Evolutionary conservation across 1,140 invertebrate genomes (phyloP), one percentile per base, ranked within the genome.

Genomic region (Pemphigus obesinymphae): DNA sequence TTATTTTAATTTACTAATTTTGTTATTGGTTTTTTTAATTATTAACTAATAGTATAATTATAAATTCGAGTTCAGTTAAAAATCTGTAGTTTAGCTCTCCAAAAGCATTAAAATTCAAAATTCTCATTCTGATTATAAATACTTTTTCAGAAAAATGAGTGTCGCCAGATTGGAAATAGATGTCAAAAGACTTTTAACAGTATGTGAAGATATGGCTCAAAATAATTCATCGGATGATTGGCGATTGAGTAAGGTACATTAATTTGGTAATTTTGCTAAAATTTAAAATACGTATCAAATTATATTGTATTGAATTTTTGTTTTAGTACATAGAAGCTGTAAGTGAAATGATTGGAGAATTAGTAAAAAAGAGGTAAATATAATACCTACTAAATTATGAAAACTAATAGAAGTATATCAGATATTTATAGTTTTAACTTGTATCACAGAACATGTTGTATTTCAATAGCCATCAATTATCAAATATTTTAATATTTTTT

Each of bases 191-290:
- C 81, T 84, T 13, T 50, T 84, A 13, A 70, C 72, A 23, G 80
- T 53, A 31, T 84, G 83, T 55, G 83, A 84, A 76, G 68, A 83
- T 34, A 84, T 84, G 83, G 82, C 82, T 29, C 68, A 83, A 61
- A 61, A 84, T 34, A 82, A 75, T 58, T 73, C 82, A 45, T 43
- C 48, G n/a, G 78, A 82, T 45, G 72, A 82, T 75, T 84, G 83
- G 83, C 78, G 82, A 23, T 34, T 84, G 31, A 72, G 58, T 48
- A 84, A 84, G 45, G 83, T 83, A 75, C 11, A 34, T 1, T 50
- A n/a, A n/a, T 50, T 20, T 20, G 20, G 17, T 20, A 0, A 3
- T 50, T 50, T 20, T 50, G 4, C 1, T 45, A 6, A 45, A 45
- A 45, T 45, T 45, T 11, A 11, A 11, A 11, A 45, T 11, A 45